Conservation (phyloP, 2,888 invertebrate genomes). For the Calameuta idolon region DNA sequence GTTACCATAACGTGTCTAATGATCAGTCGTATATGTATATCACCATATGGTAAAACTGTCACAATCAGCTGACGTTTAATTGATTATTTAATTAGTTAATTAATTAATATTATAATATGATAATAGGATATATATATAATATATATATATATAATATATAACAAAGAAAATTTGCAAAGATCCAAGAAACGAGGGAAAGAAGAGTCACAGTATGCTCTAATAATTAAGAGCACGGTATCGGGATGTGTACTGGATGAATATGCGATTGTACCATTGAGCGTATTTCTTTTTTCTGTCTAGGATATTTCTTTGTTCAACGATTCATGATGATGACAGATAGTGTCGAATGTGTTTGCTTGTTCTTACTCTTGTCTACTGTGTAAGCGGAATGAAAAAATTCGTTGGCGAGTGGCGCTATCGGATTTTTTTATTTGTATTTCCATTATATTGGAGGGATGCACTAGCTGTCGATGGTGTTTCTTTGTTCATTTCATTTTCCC, state of each 20-base stretch:
- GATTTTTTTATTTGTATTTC: neutral
- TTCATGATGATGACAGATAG: neutral
- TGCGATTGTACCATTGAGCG: constrained; percentile 21
- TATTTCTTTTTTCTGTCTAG: neutral
- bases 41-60: constrained; percentile 39
- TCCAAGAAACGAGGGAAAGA: constrained; percentile 34
- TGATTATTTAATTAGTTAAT: constrained; percentile 27
- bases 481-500: neutral
- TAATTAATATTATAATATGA: constrained; percentile 13
- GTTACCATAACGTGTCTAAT: neutral
- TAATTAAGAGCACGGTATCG: constrained; percentile 46
- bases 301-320: neutral
- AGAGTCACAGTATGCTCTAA: constrained; percentile 29
- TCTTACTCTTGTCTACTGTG: neutral
- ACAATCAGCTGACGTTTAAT: constrained; percentile 48
- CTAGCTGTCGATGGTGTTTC: neutral
- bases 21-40: neutral
- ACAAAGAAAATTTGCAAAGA: constrained; percentile 9
- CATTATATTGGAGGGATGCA: neutral
- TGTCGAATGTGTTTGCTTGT: neutral
- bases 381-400: neutral
- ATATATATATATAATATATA: constrained; percentile 9
- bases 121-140: constrained; percentile 37
- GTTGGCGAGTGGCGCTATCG: neutral
- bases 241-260: constrained; percentile 60